phyloP scores from a whole-genome alignment of 2,113 vertebrate genomes.

The Shinisaurus crocodilurus region DNA sequence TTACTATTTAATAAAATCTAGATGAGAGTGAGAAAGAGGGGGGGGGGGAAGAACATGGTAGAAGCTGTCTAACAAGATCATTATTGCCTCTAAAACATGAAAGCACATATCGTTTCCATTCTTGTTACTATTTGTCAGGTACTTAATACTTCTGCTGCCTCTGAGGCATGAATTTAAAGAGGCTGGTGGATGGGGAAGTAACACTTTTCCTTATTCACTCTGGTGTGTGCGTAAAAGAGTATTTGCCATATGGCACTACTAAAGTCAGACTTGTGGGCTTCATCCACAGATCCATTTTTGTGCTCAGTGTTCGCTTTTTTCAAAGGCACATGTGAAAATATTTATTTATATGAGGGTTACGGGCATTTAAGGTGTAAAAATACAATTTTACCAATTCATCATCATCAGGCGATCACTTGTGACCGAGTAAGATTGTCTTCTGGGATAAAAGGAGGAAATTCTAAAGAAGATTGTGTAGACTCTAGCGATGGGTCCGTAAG shows the following conservation, averaged over 20 bases:
- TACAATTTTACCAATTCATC: no score
- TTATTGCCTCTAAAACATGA: not conserved
- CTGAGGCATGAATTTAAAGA: not conserved
- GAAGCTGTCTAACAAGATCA: not conserved
- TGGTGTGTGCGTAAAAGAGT: not conserved
- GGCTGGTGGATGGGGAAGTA: rapidly evolving
- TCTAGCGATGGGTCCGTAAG: no score
- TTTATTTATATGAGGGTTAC: not conserved
- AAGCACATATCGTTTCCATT: not conserved
- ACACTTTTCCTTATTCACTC: constrained; percentile 5
- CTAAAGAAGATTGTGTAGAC: no score
- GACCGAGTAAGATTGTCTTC: no score
- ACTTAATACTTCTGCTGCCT: constrained; percentile 31
- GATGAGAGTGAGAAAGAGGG: constrained; percentile 31
- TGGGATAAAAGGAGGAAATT: no score
- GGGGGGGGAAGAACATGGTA: not conserved
- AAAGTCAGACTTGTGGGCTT: not conserved
- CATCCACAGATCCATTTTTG: not conserved
- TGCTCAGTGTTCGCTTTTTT: not conserved
- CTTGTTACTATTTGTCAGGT: constrained; percentile 17
- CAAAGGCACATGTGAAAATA: not conserved
- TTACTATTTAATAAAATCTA: not conserved
- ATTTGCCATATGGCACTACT: not conserved
- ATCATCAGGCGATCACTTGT: no score
- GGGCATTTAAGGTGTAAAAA: not conserved